phyloP scores from a whole-genome alignment of 2,113 vertebrate genomes.

The Xiphorhynchus elegans region DNA sequence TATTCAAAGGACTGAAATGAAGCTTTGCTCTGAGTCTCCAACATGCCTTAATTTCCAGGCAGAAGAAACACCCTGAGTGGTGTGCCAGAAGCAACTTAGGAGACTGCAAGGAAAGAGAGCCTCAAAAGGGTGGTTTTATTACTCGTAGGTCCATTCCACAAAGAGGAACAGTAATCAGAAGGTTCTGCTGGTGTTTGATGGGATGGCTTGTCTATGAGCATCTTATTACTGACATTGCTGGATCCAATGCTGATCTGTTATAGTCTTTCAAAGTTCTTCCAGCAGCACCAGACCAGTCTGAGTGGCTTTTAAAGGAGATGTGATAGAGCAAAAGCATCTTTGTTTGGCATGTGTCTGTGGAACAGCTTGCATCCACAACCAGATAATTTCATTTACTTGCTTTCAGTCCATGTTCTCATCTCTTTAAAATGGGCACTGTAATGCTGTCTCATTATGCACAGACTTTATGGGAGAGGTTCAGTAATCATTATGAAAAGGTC shows the following conservation, averaged over 20 bases:
- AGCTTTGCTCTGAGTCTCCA: not conserved
- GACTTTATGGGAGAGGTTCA: constrained; percentile 56
- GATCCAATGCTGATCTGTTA: accelerated
- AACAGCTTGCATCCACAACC: constrained; percentile 25
- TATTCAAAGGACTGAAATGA: not conserved
- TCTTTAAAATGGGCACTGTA: constrained; percentile 42
- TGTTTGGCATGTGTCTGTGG: constrained; percentile 2
- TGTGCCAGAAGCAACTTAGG: not conserved
- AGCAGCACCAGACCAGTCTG: not conserved
- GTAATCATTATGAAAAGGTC: constrained; percentile 61
- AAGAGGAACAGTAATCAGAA: not conserved
- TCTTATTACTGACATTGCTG: not conserved
- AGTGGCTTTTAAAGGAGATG: not conserved
- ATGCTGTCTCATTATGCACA: constrained; percentile 53
- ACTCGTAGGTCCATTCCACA: accelerated
- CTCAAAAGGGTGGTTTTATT: not conserved
- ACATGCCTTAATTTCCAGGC: not conserved
- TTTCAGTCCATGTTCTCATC: constrained; percentile 34
- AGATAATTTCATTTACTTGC: not conserved
- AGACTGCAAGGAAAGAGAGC: not conserved
- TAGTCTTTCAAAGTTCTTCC: not conserved
- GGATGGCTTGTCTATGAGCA: not conserved
- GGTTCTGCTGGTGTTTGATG: not conserved
- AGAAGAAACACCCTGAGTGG: not conserved
- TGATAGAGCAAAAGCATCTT: not conserved